Base-by-base conservation (phyloP, 2,113 vertebrate species). In the Asarcornis scutulata region DNA sequence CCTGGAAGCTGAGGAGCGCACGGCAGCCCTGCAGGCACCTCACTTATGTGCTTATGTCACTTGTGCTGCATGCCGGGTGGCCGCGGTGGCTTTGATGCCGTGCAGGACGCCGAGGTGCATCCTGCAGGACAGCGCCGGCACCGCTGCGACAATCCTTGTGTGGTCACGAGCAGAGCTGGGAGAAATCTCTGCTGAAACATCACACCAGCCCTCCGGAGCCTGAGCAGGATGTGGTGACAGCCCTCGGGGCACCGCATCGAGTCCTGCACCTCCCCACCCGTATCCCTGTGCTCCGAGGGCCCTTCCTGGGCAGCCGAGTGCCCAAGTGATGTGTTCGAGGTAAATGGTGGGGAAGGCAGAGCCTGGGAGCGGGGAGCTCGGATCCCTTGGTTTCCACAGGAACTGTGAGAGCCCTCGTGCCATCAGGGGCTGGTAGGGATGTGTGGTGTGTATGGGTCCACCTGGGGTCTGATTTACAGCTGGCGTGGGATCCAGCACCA, bases 371-470 rank as follows among this genome's bases (percentile, higher is more conserved):
- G 32, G 59, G 88, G 80, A 89, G 92, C 93, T 91, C 44, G 84
- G 93, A 93, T 96, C 55, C 88, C 62, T 90, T 90, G 1, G 94
- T 97, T 97, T 95, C 96, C 93, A 96, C 96, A 96, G 95, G 94
- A 97, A 95, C 96, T 83, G 75, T 92, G 62, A 86, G 88, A 92
- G 73, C 83, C 58, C 83, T 92, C 88, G 50, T 84, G 73, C 48
- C 79, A 48, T 87, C 84, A 92, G 91, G 95, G 90, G 89, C 82
- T 93, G 87, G 81, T 91, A 90, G 59, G 73, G 95, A 36, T 86
- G 69, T 94, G 88, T 89, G 81, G 75, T 92, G 88, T 75, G 38
- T 85, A 68, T 82, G 52, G 38, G 22, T 81, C 81, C 91, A 68
- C 83, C 83, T 95, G 93, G 85, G 91, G 91, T 63, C 85, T 76